Base-by-base conservation (phyloP, 2,113 vertebrate species). In the Perca schrenkii region DNA sequence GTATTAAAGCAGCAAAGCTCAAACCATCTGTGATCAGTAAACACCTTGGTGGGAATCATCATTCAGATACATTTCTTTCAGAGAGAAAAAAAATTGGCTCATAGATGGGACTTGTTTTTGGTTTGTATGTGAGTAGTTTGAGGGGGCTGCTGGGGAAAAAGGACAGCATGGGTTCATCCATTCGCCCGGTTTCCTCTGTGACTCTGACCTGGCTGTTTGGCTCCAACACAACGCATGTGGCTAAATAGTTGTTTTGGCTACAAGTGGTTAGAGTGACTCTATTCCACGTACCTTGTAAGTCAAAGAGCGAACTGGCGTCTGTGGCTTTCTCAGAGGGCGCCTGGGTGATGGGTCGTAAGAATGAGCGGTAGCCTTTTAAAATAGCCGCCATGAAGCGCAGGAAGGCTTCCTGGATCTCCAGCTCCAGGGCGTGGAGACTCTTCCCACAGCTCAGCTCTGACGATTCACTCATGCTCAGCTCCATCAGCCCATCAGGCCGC, bases 361-460 rank as follows among this genome's bases (percentile, higher is more conserved):
- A 99, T 1, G 96, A 96, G 58, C 98, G 96, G 92, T 99, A 99
- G 68, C 98, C 98, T 92, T 98, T 99, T 68, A 99, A 92, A 81
- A 99, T 97, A 53, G 98, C 98, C 13, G 98, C 98, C 98, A 99
- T 99, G 92, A 99, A 99, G 90, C 95, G 96, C 63, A 99, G 95
- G 93, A 99, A 99, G 17, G 98, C 97, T 86, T 99, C 98, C 85
- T 99, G 98, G 88, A 99, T 99, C 95, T 99, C 98, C 93, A 99
- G 86, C 92, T 99, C 98, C 92, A 99, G 90, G 8, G 94, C 93
- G 86, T 99, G 97, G 50, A 98, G 81, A 67, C 95, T 98, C 80
- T 97, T 98, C 74, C 96, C 97, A 17, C 93, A 89, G 74, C 95
- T 97, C 91, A 96, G 96, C 85, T 97, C 97, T 8, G 97, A 96